Base-by-base conservation (phyloP, 2,888 invertebrate species). In the Epinotia nisella region DNA sequence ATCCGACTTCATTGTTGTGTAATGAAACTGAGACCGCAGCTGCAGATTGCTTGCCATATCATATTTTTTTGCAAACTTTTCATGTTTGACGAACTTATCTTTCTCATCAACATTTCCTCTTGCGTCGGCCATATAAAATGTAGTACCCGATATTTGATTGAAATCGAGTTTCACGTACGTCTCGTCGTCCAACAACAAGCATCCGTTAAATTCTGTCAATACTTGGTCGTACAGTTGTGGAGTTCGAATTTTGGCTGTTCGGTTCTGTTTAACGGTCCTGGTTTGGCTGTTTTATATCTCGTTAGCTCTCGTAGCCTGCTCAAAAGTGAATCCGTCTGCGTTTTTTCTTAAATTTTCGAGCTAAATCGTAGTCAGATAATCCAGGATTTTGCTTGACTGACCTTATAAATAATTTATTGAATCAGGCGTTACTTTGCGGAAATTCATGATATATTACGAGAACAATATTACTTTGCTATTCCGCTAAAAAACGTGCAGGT, bases 1-100 rank as follows among this genome's bases (percentile, higher is more conserved):
- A n/a, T n/a, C n/a, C n/a, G n/a, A n/a, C n/a, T n/a, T n/a, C n/a
- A n/a, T n/a, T n/a, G n/a, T n/a, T n/a, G n/a, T n/a, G n/a, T n/a
- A n/a, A n/a, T n/a, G n/a, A n/a, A n/a, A n/a, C n/a, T 60, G n/a
- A 60, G 39, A 15, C 39, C 39, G 60, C 60, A 60, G 17, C 60
- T 60, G 17, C 60, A 39, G 3, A 24, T 24, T 24, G 2, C 24
- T 3, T 24, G 24, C 24, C 24, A 24, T 24, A 24, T 24, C 24
- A 24, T 24, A 24, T 24, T 24, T 24, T 24, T 24, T 24, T 24
- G 24, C 24, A 24, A 24, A 29, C n/a, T 59, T 59, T 59, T 59
- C 59, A 59, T 35, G 59, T 59, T 59, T 59, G 29, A 59, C 15
- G 29, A 39, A 9, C n/a, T 56, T 56, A n/a, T n/a, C n/a, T n/a